These are phyloP conservation scores for Heliconius congener DNA, from an alignment of 1,140 invertebrate species.

Conservation along the genomic window DNA sequence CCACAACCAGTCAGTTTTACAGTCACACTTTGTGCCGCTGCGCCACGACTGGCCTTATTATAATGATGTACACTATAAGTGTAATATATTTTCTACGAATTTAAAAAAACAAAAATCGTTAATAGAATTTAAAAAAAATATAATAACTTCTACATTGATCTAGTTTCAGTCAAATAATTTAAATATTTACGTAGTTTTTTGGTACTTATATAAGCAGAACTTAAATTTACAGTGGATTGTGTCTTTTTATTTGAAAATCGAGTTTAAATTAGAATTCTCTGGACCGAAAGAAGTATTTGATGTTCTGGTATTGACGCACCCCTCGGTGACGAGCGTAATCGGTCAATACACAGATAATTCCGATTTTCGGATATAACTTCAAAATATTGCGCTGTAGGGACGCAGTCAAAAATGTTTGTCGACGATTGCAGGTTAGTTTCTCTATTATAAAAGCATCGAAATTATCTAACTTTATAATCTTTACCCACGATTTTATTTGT, in stretches of 20 bases:
- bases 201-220: background rate
- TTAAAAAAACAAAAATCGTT: too few species aligned
- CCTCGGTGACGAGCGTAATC: constrained; percentile 9
- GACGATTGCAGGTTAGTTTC: background rate
- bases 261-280: constrained; percentile 4
- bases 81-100: too few species aligned
- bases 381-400: background rate
- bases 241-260: background rate
- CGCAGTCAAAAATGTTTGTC: background rate
- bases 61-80: too few species aligned
- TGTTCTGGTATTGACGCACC: constrained; percentile 12
- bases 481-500: too few species aligned
- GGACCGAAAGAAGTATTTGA: constrained; percentile 1
- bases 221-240: background rate
- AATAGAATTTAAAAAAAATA: too few species aligned
- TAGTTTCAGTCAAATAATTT: too few species aligned
- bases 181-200: background rate
- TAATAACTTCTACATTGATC: too few species aligned
- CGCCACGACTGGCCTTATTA: too few species aligned
- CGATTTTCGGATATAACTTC: background rate
- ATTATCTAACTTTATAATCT: too few species aligned
- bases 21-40: too few species aligned
- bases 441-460: too few species aligned
- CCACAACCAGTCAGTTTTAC: too few species aligned
- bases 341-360: constrained; percentile 12